Evolutionary conservation across 1,140 invertebrate genomes (phyloP), one percentile per base, ranked within the genome.

Genomic region (Ips typographus): DNA sequence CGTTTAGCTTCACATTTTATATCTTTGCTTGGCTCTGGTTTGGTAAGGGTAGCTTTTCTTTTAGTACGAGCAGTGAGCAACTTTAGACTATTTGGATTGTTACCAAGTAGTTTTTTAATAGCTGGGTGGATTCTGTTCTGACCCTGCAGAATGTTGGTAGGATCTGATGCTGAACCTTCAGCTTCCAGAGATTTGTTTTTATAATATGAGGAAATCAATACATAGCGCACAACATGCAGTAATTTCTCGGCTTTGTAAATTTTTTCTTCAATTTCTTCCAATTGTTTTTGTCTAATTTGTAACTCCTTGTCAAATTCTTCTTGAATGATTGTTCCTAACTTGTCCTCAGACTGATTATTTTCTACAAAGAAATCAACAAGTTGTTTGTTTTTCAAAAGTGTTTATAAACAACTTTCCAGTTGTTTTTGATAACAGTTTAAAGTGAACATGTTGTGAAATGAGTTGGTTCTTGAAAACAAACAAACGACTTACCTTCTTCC

Each of bases 101-200:
- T 82, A 41, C 88, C 88, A 1, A 91, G 80, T 1, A 90, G 79
- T 70, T 88, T 87, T 60, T 89, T 88, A 1, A 92, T 79, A 0
- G 91, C 89, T 1, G 90, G 90, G 82, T 92, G 91, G 42, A 91
- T 83, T n/a, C 86, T 81, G 22, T 82, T 83, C 76, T 92, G 90
- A 53, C 56, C 63, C 60, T 70, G 60, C 1, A 79, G 61, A 42
- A 73, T 8, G 44, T 68, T 66, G 22, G 59, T 56, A 8, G 43
- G 51, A 2, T 68, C 61, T 58, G 42, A 47, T 52, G 22, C 49
- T 39, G 2, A 6, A 47, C 80, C 74, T 36, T 77, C 74, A 52
- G 81, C 74, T 42, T 83, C 76, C 40, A 87, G 77, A 72, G 87
- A 84, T 75, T 88, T 87, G 43, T 87, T 84, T 51, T 85, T 86